Base-by-base conservation (phyloP, 2,113 vertebrate genomes). In the Electrona antarctica region DNA sequence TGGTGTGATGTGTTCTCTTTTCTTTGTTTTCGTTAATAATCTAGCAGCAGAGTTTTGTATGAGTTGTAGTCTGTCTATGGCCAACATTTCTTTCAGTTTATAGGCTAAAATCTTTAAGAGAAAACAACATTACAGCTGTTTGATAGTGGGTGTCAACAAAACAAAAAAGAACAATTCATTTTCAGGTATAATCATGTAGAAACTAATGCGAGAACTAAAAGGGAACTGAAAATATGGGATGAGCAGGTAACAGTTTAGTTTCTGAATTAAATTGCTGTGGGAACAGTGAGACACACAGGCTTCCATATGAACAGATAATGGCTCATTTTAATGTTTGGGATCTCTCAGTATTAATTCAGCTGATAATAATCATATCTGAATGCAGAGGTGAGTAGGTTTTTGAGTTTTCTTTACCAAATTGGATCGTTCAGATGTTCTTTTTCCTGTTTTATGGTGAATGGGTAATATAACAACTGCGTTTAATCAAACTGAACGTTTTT, bases 221-320 rank as follows among this genome's bases (percentile, higher is more conserved):
- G 28, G 66, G 79, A 88, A 81, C 64, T 78, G 78, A 87, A 65
- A 86, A 63, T 48, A 60, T 45, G 46, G 54, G 1, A 2, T 46
- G 48, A 12, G 51, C 45, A 58, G 1, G 33, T 14, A 0, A 1
- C 7, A 60, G 48, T 49, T 49, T 9, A 49, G 3, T 9, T 4
- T 50, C 4, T 4, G 33, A 41, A 41, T 7, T 2, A 0, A 57
- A 1, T 14, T 28, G 3, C 15, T 60, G 2, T 52, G 49, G 33
- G 33, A 41, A 6, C 33, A 6, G 33, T 41, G 5, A 6, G 33
- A 4, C 46, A 1, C 3, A 57, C 56, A 21, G 7, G 0, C 8
- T 8, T 21, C 21, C 51, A 7, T 61, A 9, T 50, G n/a, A 11
- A 51, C 15, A 57, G 14, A 85, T 47, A 65, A 90, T 88, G 86